Conservation (phyloP, 2,797 vertebrate genomes). For the Peromyscus nudipes region DNA sequence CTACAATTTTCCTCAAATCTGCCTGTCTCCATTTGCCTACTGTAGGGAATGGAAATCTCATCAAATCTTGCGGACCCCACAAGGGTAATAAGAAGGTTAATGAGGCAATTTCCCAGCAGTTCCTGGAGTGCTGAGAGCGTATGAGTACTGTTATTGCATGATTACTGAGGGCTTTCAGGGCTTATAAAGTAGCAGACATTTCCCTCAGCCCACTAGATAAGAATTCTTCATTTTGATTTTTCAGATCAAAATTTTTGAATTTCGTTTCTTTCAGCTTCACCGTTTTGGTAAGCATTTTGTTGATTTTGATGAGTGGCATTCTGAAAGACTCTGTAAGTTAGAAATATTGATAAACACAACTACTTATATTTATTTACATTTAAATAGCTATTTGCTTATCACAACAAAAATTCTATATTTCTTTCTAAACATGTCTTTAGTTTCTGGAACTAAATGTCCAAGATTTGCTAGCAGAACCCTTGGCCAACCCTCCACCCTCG, state of each 20-base stretch:
- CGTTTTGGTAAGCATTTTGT: conserved; percentile 37
- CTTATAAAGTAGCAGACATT: conserved; percentile 61
- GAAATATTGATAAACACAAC: background rate
- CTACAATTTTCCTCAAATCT: conserved; percentile 73
- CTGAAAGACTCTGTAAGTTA: conserved; percentile 41
- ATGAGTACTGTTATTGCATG: conserved; percentile 59
- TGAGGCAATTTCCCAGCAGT: conserved; percentile 80
- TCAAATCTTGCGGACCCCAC: conserved; percentile 64
- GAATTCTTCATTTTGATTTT: conserved; percentile 59
- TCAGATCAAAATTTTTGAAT: conserved; percentile 18
- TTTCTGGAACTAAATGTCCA: conserved; percentile 16
- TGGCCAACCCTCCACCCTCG: background rate
- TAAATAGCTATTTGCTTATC: background rate
- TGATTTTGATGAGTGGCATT: conserved; percentile 51
- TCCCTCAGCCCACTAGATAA: conserved; percentile 32
- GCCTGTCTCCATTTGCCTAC: conserved; percentile 68
- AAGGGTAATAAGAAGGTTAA: conserved; percentile 80
- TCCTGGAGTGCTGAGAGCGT: conserved; percentile 69
- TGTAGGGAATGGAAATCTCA: conserved; percentile 78
- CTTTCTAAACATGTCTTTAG: conserved; percentile 15
- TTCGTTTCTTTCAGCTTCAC: background rate
- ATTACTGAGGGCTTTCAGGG: conserved; percentile 57
- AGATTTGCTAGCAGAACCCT: background rate
- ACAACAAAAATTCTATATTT: background rate
- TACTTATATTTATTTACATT: background rate